Evolutionary conservation across 2,888 invertebrate genomes (phyloP), one percentile per base, ranked within the genome.

Genomic region (Lasioglossum leucozonium): DNA sequence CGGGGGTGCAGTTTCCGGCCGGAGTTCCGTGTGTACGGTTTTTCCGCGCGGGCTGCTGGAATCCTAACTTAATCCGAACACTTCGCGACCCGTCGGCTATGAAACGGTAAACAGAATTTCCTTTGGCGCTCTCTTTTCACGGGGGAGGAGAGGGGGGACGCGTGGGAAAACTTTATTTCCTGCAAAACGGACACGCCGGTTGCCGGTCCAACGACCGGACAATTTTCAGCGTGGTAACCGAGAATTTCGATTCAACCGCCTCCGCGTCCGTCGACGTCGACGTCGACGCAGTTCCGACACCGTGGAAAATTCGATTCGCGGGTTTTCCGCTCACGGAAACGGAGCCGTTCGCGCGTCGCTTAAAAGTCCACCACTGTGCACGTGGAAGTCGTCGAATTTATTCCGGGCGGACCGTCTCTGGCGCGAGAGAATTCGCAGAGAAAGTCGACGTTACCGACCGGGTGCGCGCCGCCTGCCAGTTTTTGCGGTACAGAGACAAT

Each of bases 401-500:
- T 67, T 40, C 67, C 18, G 40, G 51, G 6, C 22, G 51, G 22
- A 51, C 22, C 51, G 10, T 51, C n/a, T n/a, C n/a, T n/a, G n/a
- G n/a, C 2, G 34, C 34, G 34, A 0, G 22, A 51, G 78, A 74
- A 82, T 74, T 75, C 82, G 71, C 42, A 18, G 65, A 16, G 30
- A 55, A 58, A n/a, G 71, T 69, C 30, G 55, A 47, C 77, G 74
- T 74, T 40, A 80, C 55, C 71, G 44, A 62, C 44, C 42, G 3
- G 65, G 34, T 34, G 65, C 30, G 65, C 47, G 85, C 71, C 72
- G 80, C 72, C 67, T 79, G 77, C 62, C 71, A 85, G 81, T 88
- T 88, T 88, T 88, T 88, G 86, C 84, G 82, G 88, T 79, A 58
- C 79, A 81, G 75, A 86, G 87, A 88, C 87, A 79, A 87, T 89